These are phyloP conservation scores for Babylonia areolata DNA, from an alignment of 1,140 invertebrate genomes.

Conservation along the genomic window DNA sequence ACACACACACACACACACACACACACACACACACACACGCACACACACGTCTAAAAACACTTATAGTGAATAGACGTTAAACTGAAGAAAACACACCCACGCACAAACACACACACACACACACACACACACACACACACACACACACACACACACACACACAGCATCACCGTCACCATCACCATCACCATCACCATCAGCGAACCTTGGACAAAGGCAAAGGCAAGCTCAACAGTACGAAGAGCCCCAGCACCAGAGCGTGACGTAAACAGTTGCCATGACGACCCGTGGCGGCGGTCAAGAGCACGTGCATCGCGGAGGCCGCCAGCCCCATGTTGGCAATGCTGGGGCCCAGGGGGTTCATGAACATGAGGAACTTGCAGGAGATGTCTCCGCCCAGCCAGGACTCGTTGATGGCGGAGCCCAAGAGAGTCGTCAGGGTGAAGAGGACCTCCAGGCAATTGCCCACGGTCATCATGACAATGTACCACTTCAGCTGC, in stretches of 20 bases:
- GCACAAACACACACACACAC: background rate
- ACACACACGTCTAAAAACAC: slow-evolving; percentile 6
- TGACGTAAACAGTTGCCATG: slow-evolving; percentile 31
- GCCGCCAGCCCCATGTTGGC: slow-evolving; percentile 24
- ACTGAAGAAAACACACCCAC: background rate
- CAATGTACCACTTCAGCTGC: slow-evolving; percentile 34
- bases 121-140: background rate
- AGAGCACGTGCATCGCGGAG: slow-evolving; percentile 14
- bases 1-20: background rate
- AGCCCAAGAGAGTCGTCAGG: background rate
- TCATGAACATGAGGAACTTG: slow-evolving; percentile 25
- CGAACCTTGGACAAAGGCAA: slow-evolving; percentile 19
- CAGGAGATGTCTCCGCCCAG: background rate
- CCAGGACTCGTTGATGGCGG: background rate
- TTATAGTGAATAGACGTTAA: too few relatives aligned
- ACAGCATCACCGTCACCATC: too few relatives aligned
- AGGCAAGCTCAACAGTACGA: slow-evolving; percentile 17
- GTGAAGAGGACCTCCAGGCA: background rate
- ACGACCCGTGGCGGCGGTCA: slow-evolving; percentile 18
- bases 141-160: background rate
- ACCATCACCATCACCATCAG: too few relatives aligned
- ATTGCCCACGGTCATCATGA: slow-evolving; percentile 10
- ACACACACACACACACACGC: background rate
- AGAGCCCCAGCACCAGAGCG: background rate
- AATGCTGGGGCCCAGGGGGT: background rate